Evolutionary conservation across 1,140 invertebrate species (phyloP).

Genomic region (Zaprionus inermis): DNA sequence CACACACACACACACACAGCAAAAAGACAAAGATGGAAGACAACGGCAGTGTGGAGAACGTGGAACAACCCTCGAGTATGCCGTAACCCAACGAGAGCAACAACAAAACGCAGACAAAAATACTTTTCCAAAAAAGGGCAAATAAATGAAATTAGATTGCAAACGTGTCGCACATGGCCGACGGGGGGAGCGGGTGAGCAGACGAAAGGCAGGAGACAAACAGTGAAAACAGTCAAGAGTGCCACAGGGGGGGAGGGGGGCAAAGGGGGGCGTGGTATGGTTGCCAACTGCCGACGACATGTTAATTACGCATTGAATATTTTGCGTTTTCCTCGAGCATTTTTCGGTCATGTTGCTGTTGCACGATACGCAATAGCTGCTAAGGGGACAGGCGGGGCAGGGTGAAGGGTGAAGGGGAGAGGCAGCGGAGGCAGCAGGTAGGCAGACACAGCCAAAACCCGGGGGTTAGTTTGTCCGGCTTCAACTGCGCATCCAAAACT

Average conservation of each 20-base stretch:
- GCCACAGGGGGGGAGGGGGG: too few species aligned
- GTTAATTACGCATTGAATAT: conserved; percentile 68
- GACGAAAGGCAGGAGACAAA: background rate
- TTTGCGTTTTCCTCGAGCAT: conserved; percentile 16
- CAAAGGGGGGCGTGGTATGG: background rate
- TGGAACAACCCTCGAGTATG: conserved; percentile 39
- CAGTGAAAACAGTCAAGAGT: background rate
- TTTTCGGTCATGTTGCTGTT: background rate
- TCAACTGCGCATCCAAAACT: conserved; percentile 29
- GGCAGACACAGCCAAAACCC: background rate
- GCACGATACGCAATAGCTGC: conserved; percentile 20
- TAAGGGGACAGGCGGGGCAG: too few species aligned
- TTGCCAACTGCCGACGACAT: conserved; percentile 34
- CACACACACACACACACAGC: conserved; percentile 11
- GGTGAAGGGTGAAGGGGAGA: background rate
- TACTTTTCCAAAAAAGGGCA: conserved; percentile 44
- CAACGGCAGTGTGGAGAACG: too few species aligned
- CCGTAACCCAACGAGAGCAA: conserved; percentile 30
- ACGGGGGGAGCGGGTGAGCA: background rate
- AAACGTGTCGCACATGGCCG: conserved; percentile 9
- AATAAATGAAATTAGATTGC: conserved; percentile 55
- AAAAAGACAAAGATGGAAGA: conserved; percentile 22
- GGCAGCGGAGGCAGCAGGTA: background rate
- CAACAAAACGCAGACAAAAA: conserved; percentile 25
- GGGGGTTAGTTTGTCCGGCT: conserved; percentile 25